phyloP scores from a whole-genome alignment of 2,113 vertebrate genomes.

The Etia nguti region DNA sequence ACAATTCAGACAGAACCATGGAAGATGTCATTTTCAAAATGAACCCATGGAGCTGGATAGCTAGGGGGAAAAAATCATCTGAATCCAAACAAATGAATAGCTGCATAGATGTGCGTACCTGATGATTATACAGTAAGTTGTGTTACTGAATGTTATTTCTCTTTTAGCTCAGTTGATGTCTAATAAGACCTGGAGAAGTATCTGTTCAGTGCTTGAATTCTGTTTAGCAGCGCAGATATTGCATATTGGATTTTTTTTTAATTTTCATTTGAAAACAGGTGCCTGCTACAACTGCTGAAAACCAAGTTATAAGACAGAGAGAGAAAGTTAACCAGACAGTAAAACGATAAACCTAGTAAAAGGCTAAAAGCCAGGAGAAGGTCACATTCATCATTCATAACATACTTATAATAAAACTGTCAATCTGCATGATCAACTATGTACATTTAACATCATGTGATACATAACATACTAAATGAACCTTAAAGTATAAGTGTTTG shows the following conservation, averaged over 20 bases:
- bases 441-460: background rate
- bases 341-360: background rate
- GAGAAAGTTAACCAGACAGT: background rate
- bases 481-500: background rate
- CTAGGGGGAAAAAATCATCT: background rate
- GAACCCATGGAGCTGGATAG: background rate
- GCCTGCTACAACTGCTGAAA: background rate
- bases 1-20: background rate
- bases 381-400: background rate
- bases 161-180: background rate
- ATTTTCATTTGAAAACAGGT: background rate
- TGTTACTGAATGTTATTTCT: background rate
- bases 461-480: background rate
- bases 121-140: background rate
- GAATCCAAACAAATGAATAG: background rate
- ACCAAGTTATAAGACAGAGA: background rate
- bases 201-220: background rate
- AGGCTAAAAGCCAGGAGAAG: background rate
- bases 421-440: background rate
- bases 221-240: background rate
- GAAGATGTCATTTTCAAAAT: background rate
- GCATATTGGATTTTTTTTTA: background rate
- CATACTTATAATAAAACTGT: background rate
- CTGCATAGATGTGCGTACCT: background rate
- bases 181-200: background rate